Evolutionary conservation across 2,797 vertebrate genomes (phyloP).

Genomic region (Semotilus atromaculatus): DNA sequence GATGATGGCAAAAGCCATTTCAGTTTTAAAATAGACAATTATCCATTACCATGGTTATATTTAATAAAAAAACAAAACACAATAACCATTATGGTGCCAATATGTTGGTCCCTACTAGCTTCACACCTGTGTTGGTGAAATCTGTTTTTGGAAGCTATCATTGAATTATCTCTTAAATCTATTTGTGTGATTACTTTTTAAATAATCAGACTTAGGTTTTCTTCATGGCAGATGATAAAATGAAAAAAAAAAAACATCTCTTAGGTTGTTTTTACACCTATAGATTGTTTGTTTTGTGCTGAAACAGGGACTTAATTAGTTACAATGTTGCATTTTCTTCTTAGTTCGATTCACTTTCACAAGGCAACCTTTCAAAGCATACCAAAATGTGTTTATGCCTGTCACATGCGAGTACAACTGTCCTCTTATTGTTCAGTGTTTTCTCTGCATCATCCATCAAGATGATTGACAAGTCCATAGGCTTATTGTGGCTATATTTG

Average conservation of each 20-base stretch:
- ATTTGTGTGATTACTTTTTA: constrained; percentile 5
- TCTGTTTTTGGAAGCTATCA: background rate
- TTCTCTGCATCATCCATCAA: no score
- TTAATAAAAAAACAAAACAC: background rate
- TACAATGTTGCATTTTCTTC: no score
- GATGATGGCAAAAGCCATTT: background rate
- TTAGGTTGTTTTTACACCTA: no score
- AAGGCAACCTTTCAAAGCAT: no score
- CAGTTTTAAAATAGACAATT: background rate
- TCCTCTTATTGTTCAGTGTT: no score
- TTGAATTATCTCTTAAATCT: background rate
- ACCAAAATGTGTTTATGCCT: no score
- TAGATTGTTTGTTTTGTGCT: no score
- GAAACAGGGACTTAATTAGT: no score
- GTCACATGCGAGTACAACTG: no score
- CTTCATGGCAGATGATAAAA: background rate
- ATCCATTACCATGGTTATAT: background rate
- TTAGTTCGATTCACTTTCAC: no score
- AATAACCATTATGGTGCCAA: background rate
- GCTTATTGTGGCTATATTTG: no score
- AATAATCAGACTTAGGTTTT: constrained; percentile 20
- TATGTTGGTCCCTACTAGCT: background rate
- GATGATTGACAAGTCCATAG: no score
- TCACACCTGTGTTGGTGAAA: background rate
- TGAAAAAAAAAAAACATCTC: accelerated